A percentile compares a stretch with the other conserved stretches of the same genome.
These are phyloP conservation scores for Dermatemys mawii DNA, from an alignment of 2,113 vertebrate genomes.

Conservation along the genomic window DNA sequence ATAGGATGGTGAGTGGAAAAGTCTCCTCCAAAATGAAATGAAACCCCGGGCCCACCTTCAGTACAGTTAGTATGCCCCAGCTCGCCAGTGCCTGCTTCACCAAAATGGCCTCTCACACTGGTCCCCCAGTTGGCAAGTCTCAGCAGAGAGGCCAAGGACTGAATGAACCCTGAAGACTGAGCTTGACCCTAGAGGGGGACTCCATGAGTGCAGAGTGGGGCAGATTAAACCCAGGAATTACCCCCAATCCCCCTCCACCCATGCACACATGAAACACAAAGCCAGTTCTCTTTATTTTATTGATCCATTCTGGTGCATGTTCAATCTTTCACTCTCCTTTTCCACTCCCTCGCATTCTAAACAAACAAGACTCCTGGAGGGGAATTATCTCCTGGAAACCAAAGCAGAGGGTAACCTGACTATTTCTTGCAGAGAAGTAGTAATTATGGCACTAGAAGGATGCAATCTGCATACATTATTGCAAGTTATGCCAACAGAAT, in stretches of 20 bases:
- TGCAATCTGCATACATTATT: constrained; percentile 86
- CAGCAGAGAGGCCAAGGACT: neutral
- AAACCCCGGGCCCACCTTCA: neutral
- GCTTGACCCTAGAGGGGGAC: neutral
- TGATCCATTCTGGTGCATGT: rapidly evolving
- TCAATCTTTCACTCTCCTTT: neutral
- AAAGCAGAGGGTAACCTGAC: constrained; percentile 80
- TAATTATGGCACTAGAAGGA: constrained; percentile 82
- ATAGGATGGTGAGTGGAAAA: neutral
- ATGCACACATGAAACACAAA: neutral
- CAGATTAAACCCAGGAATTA: neutral
- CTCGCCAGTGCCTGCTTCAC: neutral
- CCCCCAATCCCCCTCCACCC: neutral
- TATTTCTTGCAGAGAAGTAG: constrained; percentile 79
- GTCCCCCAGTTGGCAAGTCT: neutral
- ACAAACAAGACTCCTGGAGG: neutral
- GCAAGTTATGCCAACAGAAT: constrained; percentile 86
- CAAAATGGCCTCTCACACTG: neutral
- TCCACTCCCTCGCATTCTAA: constrained; percentile 41
- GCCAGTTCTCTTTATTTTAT: neutral
- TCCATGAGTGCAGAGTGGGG: no score
- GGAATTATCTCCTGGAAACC: constrained; percentile 76
- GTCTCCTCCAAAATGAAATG: neutral
- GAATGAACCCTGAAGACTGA: neutral
- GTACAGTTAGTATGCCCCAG: neutral